These are phyloP conservation scores for Hesperophylax magnus DNA, from an alignment of 1,140 invertebrate genomes.

Conservation along the genomic window DNA sequence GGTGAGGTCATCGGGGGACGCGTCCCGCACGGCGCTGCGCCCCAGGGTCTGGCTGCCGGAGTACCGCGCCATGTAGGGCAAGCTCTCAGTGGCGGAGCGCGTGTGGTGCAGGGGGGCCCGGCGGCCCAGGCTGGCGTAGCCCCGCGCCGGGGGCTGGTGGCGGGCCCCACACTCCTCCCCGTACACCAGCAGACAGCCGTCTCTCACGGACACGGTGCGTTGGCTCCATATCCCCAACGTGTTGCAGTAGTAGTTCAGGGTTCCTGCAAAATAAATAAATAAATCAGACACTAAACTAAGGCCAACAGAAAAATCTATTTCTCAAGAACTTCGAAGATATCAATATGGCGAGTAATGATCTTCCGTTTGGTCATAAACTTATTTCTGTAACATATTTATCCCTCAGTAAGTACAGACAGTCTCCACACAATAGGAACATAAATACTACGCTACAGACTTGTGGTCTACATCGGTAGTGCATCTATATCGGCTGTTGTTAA, in stretches of 20 bases:
- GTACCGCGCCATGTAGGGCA: slow-evolving; percentile 21
- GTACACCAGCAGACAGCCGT: slow-evolving; percentile 59
- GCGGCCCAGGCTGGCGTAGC: slow-evolving; percentile 55
- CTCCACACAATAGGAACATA: too few species aligned
- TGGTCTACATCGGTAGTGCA: not conserved
- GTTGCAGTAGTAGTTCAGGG: slow-evolving; percentile 63
- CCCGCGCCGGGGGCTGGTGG: slow-evolving; percentile 38
- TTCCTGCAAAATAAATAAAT: slow-evolving; percentile 63
- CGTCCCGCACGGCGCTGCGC: not conserved
- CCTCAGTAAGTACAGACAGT: too few species aligned
- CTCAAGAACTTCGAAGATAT: too few species aligned
- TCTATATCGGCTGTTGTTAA: too few species aligned
- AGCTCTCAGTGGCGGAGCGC: slow-evolving; percentile 18
- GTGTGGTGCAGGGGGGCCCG: slow-evolving; percentile 6
- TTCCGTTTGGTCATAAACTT: too few species aligned
- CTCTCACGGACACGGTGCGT: slow-evolving; percentile 57
- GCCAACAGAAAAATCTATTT: too few species aligned
- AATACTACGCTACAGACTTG: not conserved
- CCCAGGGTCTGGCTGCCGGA: slow-evolving; percentile 44
- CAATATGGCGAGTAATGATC: too few species aligned
- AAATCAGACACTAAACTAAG: not conserved
- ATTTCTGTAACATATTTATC: too few species aligned
- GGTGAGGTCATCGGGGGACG: slow-evolving; percentile 51
- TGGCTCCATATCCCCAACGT: slow-evolving; percentile 51
- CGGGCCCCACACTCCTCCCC: slow-evolving; percentile 42